Conservation (phyloP, 1,140 invertebrate genomes). For the Alviniconcha marisindica region DNA sequence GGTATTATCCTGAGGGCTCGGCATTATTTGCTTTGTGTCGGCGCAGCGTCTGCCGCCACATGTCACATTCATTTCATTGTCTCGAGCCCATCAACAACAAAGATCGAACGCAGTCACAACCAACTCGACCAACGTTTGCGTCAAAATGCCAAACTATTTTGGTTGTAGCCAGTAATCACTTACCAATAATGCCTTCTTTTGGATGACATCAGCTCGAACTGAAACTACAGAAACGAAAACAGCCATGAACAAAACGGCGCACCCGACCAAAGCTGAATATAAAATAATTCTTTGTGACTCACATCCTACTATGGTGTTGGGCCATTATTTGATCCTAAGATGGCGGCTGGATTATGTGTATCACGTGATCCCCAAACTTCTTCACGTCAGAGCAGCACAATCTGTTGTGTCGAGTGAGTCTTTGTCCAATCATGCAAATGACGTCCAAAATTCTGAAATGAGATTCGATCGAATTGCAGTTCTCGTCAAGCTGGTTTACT, state of each 20-base stretch:
- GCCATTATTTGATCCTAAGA: constrained; percentile 40
- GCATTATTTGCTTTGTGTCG: no score
- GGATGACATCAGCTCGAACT: background rate
- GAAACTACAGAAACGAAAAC: background rate
- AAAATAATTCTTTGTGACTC: constrained; percentile 43
- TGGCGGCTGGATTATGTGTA: constrained; percentile 43
- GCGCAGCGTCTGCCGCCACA: background rate
- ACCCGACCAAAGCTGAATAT: constrained; percentile 16
- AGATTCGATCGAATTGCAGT: no score
- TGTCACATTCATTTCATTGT: constrained; percentile 8
- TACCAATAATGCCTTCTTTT: background rate
- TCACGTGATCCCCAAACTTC: constrained; percentile 40
- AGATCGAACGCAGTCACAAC: constrained; percentile 19
- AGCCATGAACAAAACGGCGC: constrained; percentile 26
- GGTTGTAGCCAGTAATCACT: background rate
- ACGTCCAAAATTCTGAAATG: no score
- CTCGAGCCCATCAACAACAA: constrained; percentile 26
- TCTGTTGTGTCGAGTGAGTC: background rate
- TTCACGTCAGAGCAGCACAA: background rate
- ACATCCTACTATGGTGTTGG: constrained; percentile 32
- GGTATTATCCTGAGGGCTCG: no score
- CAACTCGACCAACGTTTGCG: constrained; percentile 18
- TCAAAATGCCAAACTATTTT: constrained; percentile 3
- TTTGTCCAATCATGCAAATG: no score
- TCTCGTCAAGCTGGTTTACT: no score